Conservation (phyloP, 2,797 vertebrate species). For the Neopelma chrysocephalum region DNA sequence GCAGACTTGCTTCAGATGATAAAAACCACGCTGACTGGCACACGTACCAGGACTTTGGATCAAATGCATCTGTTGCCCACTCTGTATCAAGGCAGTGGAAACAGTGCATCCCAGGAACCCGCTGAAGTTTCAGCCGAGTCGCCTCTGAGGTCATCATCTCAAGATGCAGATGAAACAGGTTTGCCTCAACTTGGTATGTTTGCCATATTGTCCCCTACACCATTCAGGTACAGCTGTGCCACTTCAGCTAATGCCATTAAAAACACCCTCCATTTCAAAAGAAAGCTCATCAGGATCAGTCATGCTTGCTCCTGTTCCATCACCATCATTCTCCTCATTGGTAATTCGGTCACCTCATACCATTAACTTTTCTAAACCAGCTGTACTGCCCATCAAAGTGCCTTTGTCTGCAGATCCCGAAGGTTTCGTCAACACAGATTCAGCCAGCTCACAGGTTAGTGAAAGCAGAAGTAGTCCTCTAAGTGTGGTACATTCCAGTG, state of each 20-base stretch:
- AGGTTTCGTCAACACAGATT: conserved; percentile 45
- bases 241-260: conserved; percentile 49
- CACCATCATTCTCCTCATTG: conserved; percentile 60
- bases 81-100: conserved; percentile 78
- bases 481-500: not conserved
- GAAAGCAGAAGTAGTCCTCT: conserved; percentile 34
- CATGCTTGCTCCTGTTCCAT: conserved; percentile 20
- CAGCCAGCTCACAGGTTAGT: conserved; percentile 40
- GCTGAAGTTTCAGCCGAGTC: conserved; percentile 78
- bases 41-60: conserved; percentile 72
- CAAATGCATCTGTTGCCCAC: conserved; percentile 76
- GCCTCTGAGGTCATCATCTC: conserved; percentile 72
- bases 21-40: conserved; percentile 67
- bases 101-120: conserved; percentile 79
- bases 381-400: conserved; percentile 47
- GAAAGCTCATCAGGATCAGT: conserved; percentile 36
- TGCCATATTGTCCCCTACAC: conserved; percentile 39
- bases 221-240: conserved; percentile 18
- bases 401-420: conserved; percentile 55
- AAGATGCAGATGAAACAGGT: conserved; percentile 79
- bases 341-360: conserved; percentile 60
- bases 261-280: conserved; percentile 58
- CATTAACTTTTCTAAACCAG: conserved; percentile 63
- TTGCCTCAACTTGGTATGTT: conserved; percentile 78
- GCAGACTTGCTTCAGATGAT: conserved; percentile 66